Percentiles rank a stretch among this genome's conserved stretches.
Conservation (phyloP, 2,113 vertebrate species). For the Enhydra lutris region DNA sequence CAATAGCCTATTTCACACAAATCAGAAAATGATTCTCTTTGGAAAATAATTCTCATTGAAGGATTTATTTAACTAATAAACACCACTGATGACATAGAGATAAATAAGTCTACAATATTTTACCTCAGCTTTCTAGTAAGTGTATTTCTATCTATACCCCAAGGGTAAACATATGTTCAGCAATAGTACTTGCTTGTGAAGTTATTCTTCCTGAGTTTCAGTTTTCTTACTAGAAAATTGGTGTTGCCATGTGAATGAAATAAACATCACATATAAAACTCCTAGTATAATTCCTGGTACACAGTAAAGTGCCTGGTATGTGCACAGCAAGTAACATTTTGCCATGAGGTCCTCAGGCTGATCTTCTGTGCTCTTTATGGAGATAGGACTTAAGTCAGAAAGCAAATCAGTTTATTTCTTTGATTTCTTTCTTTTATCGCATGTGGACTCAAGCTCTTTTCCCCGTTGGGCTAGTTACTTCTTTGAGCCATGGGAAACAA, state of each 20-base stretch:
- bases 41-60: background rate
- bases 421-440: background rate
- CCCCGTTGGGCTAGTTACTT: background rate
- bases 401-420: background rate
- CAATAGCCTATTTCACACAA: background rate
- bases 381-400: background rate
- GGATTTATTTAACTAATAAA: background rate
- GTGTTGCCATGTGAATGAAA: background rate
- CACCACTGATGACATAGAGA: background rate
- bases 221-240: background rate
- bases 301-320: rapidly evolving
- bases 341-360: background rate
- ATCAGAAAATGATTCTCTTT: background rate
- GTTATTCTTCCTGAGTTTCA: background rate
- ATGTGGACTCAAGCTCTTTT: background rate
- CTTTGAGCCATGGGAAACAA: background rate
- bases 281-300: background rate
- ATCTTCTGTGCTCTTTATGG: background rate
- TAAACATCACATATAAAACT: background rate
- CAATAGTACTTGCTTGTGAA: background rate
- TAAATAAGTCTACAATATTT: background rate
- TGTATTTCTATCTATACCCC: background rate
- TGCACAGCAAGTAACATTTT: background rate
- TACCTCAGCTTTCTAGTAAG: background rate
- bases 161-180: background rate